Evolutionary conservation across 2,797 vertebrate species (phyloP).

Genomic region (Taenioides sp.): DNA sequence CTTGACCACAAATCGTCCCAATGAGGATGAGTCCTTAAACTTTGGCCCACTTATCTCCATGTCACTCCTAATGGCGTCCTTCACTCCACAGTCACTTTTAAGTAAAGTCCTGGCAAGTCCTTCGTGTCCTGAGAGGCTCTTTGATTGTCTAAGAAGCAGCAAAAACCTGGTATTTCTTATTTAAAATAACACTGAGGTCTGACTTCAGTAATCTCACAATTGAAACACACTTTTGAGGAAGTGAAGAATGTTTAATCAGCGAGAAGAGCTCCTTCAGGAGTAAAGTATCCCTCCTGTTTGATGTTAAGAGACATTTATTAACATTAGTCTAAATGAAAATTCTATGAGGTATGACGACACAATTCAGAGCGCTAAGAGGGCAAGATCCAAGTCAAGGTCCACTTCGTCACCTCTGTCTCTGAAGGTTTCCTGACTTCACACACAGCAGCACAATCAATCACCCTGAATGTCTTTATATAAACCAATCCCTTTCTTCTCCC

Average conservation of each 20-base stretch:
- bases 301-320: slow-evolving; percentile 12
- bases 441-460: too few relatives aligned
- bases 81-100: background rate
- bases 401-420: too few relatives aligned
- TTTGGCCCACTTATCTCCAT: slow-evolving; percentile 1
- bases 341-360: background rate
- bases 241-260: slow-evolving; percentile 34
- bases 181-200: slow-evolving; percentile 24
- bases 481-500: too few relatives aligned
- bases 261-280: slow-evolving; percentile 4
- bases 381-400: too few relatives aligned
- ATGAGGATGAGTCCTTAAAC: background rate
- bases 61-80: background rate
- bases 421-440: too few relatives aligned
- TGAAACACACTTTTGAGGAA: slow-evolving; percentile 15
- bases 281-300: slow-evolving; percentile 10
- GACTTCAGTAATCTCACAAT: slow-evolving; percentile 23
- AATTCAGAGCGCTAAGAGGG: background rate
- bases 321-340: background rate
- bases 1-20: slow-evolving; percentile 9
- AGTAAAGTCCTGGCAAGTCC: slow-evolving; percentile 9
- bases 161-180: slow-evolving; percentile 13
- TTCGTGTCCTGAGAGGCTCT: slow-evolving; percentile 1
- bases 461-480: too few relatives aligned
- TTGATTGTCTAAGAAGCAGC: slow-evolving; percentile 11